Conservation (phyloP, 2,113 vertebrate species). For the Notothenia coriiceps region DNA sequence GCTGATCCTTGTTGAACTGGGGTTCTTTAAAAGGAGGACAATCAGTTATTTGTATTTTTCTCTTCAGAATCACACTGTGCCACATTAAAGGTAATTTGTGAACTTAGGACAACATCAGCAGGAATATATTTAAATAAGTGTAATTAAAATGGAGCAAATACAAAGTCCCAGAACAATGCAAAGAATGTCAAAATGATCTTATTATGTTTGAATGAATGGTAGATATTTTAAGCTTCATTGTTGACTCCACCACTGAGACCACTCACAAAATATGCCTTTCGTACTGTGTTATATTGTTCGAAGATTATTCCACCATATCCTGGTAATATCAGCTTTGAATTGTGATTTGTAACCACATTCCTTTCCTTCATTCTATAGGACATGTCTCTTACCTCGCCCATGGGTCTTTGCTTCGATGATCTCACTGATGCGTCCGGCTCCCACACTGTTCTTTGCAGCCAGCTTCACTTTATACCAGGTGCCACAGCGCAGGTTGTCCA, state of each 20-base stretch:
- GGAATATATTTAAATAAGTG: background rate
- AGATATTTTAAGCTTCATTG: background rate
- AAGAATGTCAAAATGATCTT: background rate
- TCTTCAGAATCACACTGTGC: background rate
- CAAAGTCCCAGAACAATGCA: background rate
- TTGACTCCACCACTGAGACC: no score
- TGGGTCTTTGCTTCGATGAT: constrained; percentile 99
- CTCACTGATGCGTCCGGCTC: constrained; percentile 97
- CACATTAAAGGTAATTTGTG: background rate
- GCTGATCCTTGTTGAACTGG: constrained; percentile 98
- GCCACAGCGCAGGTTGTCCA: constrained; percentile 96
- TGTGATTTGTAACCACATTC: background rate
- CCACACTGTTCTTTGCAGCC: constrained; percentile 98
- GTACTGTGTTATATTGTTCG: background rate
- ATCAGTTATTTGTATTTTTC: constrained; percentile 3
- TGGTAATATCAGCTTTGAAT: background rate
- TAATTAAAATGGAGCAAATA: background rate
- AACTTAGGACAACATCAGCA: background rate
- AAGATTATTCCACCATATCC: background rate
- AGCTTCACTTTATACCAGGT: constrained; percentile 99
- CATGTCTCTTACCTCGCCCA: constrained; percentile 87
- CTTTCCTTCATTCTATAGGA: background rate
- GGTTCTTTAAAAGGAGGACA: constrained; percentile 85
- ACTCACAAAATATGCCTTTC: background rate
- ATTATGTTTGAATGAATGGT: background rate